These are phyloP conservation scores for Ciconia maguari DNA, from an alignment of 2,113 vertebrate genomes.

Conservation along the genomic window DNA sequence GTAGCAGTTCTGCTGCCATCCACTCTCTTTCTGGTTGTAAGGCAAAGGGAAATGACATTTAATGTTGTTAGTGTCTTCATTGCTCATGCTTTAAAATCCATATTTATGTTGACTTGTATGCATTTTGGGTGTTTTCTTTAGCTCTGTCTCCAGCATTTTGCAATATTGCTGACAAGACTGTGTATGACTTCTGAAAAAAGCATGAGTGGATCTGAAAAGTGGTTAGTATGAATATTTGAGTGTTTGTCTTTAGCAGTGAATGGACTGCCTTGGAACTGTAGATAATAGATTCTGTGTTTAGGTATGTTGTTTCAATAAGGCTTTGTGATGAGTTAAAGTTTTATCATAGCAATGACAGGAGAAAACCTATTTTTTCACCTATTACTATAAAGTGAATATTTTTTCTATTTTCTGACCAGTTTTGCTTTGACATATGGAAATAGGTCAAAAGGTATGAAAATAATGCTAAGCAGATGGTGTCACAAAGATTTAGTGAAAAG, in stretches of 20 bases:
- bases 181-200: not conserved
- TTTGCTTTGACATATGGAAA: not conserved
- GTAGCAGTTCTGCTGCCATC: rapidly evolving
- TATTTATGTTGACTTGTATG: not conserved
- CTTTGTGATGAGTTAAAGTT: not conserved
- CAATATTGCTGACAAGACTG: not conserved
- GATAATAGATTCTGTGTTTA: not conserved
- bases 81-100: not conserved
- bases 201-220: not conserved
- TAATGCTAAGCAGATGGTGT: not conserved
- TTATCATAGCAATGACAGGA: not conserved
- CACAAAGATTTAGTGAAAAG: not conserved
- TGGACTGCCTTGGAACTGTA: not conserved
- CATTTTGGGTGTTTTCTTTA: not conserved
- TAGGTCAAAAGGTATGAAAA: not conserved
- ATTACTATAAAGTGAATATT: not conserved
- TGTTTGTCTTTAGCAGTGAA: not conserved
- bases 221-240: not conserved
- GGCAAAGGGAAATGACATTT: not conserved
- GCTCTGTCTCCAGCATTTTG: not conserved
- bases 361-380: not conserved
- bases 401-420: not conserved
- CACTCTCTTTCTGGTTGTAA: not conserved
- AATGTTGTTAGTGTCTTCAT: not conserved
- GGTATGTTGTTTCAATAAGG: not conserved